Evolutionary conservation across 2,797 vertebrate species (phyloP).

Genomic region (Bradypodion ventrale): DNA sequence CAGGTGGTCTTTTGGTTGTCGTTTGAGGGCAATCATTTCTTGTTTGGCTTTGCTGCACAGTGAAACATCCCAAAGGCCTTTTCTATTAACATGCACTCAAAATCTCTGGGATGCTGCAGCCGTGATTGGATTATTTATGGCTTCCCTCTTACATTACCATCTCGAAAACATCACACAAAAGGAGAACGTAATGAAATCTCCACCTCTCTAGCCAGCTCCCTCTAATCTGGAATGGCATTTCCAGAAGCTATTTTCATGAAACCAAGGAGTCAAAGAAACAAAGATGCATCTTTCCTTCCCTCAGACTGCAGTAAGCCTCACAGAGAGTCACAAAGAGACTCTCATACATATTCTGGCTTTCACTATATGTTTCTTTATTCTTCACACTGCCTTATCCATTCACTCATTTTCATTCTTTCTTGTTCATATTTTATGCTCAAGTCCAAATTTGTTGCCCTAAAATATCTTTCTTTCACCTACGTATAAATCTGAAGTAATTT

Average conservation of each 20-base stretch:
- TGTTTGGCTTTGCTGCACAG: slow-evolving; percentile 54
- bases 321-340: slow-evolving; percentile 57
- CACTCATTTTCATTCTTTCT: background rate
- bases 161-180: slow-evolving; percentile 74
- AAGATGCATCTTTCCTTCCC: slow-evolving; percentile 56
- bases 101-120: slow-evolving; percentile 70
- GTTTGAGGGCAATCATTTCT: slow-evolving; percentile 46
- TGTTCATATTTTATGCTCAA: slow-evolving; percentile 27
- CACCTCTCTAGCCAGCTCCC: slow-evolving; percentile 57
- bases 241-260: slow-evolving; percentile 70
- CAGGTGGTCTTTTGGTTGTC: slow-evolving; percentile 22
- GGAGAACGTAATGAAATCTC: slow-evolving; percentile 75
- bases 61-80: slow-evolving; percentile 59
- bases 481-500: slow-evolving; percentile 62
- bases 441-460: slow-evolving; percentile 54
- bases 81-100: slow-evolving; percentile 64
- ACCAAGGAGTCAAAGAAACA: slow-evolving; percentile 57
- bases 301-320: slow-evolving; percentile 56
- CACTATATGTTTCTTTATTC: background rate
- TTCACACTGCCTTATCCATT: background rate
- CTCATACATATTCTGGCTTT: background rate
- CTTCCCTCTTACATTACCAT: slow-evolving; percentile 69
- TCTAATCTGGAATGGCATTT: slow-evolving; percentile 68
- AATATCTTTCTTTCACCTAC: slow-evolving; percentile 67
- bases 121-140: slow-evolving; percentile 79